Conservation (phyloP, 2,888 invertebrate genomes). For the Frankliniella fusca region DNA sequence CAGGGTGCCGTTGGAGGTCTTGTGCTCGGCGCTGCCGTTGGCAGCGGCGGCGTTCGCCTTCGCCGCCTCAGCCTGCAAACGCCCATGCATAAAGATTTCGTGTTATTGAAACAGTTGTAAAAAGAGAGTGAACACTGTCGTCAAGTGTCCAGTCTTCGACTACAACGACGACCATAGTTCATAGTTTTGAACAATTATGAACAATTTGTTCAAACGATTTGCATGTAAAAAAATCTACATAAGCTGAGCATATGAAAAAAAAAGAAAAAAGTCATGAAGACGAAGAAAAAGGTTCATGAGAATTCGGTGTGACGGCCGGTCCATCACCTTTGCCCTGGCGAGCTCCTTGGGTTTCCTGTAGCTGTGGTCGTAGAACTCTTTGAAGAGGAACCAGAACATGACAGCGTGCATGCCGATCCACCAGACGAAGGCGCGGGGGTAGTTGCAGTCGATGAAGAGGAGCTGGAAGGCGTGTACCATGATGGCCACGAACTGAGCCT, state of each 20-base stretch:
- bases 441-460: conserved; percentile 85
- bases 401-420: conserved; percentile 95
- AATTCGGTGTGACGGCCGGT: background rate
- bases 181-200: too few species aligned
- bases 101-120: background rate
- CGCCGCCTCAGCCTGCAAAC: background rate
- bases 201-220: too few species aligned
- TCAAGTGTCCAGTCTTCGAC: too few species aligned
- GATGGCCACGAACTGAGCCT: conserved; percentile 85
- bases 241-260: background rate
- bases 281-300: too few species aligned
- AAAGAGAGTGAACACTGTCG: too few species aligned
- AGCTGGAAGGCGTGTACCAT: conserved; percentile 91
- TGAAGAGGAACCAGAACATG: conserved; percentile 93
- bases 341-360: conserved; percentile 57
- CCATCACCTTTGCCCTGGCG: conserved; percentile 43
- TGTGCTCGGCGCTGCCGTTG: background rate
- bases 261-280: background rate
- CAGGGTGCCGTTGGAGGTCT: background rate
- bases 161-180: too few species aligned
- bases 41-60: background rate
- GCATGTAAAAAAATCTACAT: too few species aligned
- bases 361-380: conserved; percentile 85
- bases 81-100: background rate
- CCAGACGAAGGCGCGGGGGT: conserved; percentile 90